Conservation (phyloP, 2,888 invertebrate genomes). For the Dicyrtoma fusca region DNA sequence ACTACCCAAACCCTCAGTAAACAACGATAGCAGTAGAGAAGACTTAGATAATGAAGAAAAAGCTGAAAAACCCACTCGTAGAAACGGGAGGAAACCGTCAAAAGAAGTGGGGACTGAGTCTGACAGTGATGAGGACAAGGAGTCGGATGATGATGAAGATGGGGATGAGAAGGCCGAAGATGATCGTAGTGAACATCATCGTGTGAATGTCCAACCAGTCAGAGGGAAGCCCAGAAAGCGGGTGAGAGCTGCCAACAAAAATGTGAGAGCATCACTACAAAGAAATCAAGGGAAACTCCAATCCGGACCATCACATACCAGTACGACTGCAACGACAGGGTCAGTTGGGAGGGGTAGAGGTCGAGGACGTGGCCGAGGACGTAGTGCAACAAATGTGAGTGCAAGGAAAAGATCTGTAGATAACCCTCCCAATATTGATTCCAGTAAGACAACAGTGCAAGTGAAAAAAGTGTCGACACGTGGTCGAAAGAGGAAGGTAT, state of each 20-base stretch:
- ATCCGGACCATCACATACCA: not conserved
- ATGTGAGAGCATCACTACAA: not conserved
- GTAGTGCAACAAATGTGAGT: not conserved
- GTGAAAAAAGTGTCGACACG: conserved; percentile 14
- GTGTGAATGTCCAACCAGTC: too few relatives aligned
- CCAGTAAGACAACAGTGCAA: not conserved
- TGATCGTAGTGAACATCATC: too few relatives aligned
- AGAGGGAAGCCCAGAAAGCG: too few relatives aligned
- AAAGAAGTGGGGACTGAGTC: not conserved
- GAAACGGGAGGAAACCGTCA: not conserved
- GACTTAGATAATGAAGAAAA: not conserved
- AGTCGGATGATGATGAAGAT: too few relatives aligned
- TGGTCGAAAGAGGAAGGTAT: conserved; percentile 22
- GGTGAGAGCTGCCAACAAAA: not conserved
- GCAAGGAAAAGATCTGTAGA: conserved; percentile 8
- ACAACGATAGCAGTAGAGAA: not conserved
- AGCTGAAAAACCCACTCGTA: not conserved
- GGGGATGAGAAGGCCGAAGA: too few relatives aligned
- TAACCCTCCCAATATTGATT: not conserved
- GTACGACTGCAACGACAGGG: not conserved
- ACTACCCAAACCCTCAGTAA: too few relatives aligned
- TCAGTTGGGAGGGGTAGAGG: conserved; percentile 10
- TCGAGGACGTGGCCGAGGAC: conserved; percentile 19
- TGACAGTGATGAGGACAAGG: not conserved
- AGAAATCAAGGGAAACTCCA: not conserved